Percentiles rank a stretch among this genome's conserved stretches.
These are phyloP conservation scores for Camelus bactrianus DNA, from an alignment of 2,113 vertebrate species.

Conservation along the genomic window DNA sequence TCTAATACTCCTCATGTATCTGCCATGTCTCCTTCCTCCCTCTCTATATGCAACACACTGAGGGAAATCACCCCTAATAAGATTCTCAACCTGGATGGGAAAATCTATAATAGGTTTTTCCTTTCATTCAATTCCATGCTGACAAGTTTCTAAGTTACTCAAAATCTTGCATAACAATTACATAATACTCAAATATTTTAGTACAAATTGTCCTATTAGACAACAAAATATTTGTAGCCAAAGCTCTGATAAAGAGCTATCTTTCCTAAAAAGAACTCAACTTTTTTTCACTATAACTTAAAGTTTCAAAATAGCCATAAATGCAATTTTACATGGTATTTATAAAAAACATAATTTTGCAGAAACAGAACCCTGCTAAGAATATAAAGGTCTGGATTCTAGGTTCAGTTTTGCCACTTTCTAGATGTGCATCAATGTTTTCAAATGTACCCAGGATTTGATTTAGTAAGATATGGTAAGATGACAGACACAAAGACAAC, in stretches of 20 bases:
- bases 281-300: background rate
- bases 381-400: background rate
- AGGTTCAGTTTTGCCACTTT: background rate
- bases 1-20: background rate
- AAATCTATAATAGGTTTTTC: background rate
- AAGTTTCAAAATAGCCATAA: background rate
- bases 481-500: background rate
- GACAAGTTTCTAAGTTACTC: background rate
- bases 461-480: background rate
- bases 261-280: background rate
- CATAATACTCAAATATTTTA: background rate
- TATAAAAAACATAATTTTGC: background rate
- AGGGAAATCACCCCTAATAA: background rate
- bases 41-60: background rate
- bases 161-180: background rate
- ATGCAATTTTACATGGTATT: background rate
- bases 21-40: background rate
- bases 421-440: background rate
- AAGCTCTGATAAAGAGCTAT: background rate
- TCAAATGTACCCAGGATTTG: background rate
- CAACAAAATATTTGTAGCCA: slow-evolving; percentile 7
- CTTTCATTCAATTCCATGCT: background rate
- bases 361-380: background rate
- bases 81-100: background rate
- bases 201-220: background rate